These are phyloP conservation scores for Portevinia maculata DNA, from an alignment of 2,888 invertebrate species.

Conservation along the genomic window DNA sequence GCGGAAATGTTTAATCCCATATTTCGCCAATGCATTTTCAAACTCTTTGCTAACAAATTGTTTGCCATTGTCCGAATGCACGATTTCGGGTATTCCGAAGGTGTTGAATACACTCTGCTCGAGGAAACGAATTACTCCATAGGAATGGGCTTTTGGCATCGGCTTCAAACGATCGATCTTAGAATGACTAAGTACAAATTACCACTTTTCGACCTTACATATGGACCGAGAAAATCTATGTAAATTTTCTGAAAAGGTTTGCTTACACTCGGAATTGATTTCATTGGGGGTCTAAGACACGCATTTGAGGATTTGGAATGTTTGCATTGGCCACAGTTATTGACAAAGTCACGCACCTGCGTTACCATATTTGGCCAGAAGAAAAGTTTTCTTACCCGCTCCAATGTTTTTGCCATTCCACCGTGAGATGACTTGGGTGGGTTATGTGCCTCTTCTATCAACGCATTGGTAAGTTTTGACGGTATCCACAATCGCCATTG, in stretches of 20 bases:
- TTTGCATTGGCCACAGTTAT: background rate
- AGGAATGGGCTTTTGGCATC: background rate
- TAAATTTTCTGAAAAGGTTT: too few species aligned
- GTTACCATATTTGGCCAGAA: too few species aligned
- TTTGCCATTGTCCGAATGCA: too few species aligned
- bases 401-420: background rate
- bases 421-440: constrained; percentile 6
- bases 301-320: too few species aligned
- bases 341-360: background rate
- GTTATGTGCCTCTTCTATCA: background rate
- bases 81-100: too few species aligned
- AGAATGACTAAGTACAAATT: too few species aligned
- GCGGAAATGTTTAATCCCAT: background rate
- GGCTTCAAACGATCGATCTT: background rate
- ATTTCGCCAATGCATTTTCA: background rate
- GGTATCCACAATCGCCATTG: background rate
- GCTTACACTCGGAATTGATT: too few species aligned
- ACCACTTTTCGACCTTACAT: too few species aligned
- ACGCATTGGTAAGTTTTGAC: background rate
- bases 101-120: too few species aligned
- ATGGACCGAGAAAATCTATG: too few species aligned
- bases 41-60: too few species aligned
- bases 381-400: background rate
- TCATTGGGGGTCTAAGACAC: background rate
- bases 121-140: background rate